Evolutionary conservation across 2,888 invertebrate species (phyloP), one percentile per base, ranked within the genome.

Genomic region (Cistogaster globosa): DNA sequence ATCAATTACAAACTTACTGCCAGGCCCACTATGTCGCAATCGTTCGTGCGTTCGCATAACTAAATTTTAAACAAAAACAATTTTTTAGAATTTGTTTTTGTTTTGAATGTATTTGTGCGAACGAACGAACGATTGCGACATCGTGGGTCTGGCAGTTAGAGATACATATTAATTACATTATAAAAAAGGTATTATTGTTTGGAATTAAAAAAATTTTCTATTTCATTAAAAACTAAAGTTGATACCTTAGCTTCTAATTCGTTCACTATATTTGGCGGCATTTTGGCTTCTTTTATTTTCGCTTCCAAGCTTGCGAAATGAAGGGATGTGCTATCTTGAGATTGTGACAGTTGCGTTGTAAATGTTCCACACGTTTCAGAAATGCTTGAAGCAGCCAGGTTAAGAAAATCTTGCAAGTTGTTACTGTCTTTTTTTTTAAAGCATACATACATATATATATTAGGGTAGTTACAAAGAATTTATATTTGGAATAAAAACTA

Each of bases 171-270:
- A 26, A 26, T 26, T 26, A 26, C 26, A 26, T 26, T 26, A 26
- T 26, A 26, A 26, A 26, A 26, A 26, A 26, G 26, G 2, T 26
- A 26, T 26, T 26, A 4, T 26, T 26, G 26, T 26, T 26, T 26
- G 26, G 4, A 4, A 26, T 4, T 26, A 26, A 26, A 26, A 26
- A 26, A 26, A 2, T 26, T 26, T 26, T 26, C 26, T 4, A 26
- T 26, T 26, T 26, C 26, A 26, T 4, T 26, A 42, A 75, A 75
- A 9, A 81, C 81, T 12, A 81, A 32, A 6, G 32, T 55, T 9
- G 81, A 68, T 12, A 81, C 81, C 42, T 81, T 68, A 18, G 68
- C 53, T 20, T 80, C 80, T 32, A 80, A 58, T 57, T 36, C 14
- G 32, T 80, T 80, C 0, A 74, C 65, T 8, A 51, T 45, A 16